Base-by-base conservation (phyloP, 2,113 vertebrate genomes). In the Pheucticus melanocephalus region DNA sequence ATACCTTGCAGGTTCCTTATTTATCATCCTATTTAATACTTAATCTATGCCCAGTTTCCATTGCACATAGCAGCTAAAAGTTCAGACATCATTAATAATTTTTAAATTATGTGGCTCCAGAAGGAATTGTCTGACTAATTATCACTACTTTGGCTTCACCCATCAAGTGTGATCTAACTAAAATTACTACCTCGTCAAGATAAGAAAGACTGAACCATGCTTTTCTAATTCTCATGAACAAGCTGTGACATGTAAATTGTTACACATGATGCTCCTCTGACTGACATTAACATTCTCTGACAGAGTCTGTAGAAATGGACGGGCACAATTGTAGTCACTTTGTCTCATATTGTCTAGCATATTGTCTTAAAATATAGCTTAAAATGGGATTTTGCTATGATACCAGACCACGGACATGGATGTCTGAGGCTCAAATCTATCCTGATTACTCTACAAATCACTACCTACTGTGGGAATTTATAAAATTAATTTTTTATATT, bases 381-480 rank as follows among this genome's bases (percentile, higher is more conserved):
- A 35, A 82, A 78, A 77, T 10, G 28, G 31, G 35, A 35, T 78
- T 78, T 51, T 71, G 22, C 27, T 63, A 5, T 4, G 24, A 51
- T 51, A 56, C 3, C 9, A 39, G 23, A 48, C 44, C 57, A 59
- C 0, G 0, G 31, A 42, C 31, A 37, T 25, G 11, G 44, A 11
- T 70, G 13, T n/a, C 45, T 47, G 48, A 76, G 69, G 19, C 12
- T 81, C 15, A 6, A 14, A 37, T 13, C 25, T 70, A 2, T 51
- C 22, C 25, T 60, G n/a, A 11, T 65, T 64, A n/a, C 12, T 64
- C 69, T 40, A 33, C 19, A 37, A 53, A 42, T 53, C 25, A 39
- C 27, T 79, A 13, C 25, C 12, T 27, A 5, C 48, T 24, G 24
- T 50, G 48, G 24, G 24, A 50, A 25, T 50, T 50, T 27, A 50